Conservation (phyloP, 2,888 invertebrate species). For the Merodon equestris region DNA sequence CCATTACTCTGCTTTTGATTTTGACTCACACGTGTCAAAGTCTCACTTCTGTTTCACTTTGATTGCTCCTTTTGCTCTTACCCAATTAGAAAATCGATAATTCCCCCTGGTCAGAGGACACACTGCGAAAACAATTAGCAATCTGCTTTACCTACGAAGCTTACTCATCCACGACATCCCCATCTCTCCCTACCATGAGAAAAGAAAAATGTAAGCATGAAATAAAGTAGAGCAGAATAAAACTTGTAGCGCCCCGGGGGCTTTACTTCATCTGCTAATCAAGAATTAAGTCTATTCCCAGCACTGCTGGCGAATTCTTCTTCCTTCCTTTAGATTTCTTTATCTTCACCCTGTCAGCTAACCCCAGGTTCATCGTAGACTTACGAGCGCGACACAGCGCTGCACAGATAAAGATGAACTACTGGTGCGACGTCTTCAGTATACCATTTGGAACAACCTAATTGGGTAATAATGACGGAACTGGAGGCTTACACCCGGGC, state of each 20-base stretch:
- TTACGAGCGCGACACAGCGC: slow-evolving; percentile 12
- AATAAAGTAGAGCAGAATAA: not conserved
- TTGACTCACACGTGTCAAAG: too few species aligned
- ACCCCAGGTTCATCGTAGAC: slow-evolving; percentile 9
- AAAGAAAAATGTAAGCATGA: slow-evolving; percentile 3
- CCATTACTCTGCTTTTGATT: too few species aligned
- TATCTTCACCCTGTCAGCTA: slow-evolving; percentile 40
- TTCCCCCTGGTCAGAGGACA: slow-evolving; percentile 3
- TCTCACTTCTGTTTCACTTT: not conserved
- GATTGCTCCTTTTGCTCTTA: slow-evolving; percentile 4
- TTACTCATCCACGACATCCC: too few species aligned
- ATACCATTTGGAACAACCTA: slow-evolving; percentile 54
- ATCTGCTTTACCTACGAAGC: too few species aligned
- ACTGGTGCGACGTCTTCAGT: slow-evolving; percentile 16
- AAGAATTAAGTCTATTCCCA: slow-evolving; percentile 57
- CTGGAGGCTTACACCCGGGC: slow-evolving; percentile 27
- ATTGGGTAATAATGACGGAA: slow-evolving; percentile 65
- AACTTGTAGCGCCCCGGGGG: too few species aligned
- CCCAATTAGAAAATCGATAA: slow-evolving; percentile 34
- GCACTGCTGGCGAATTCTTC: slow-evolving; percentile 30
- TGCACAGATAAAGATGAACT: slow-evolving; percentile 14
- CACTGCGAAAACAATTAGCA: not conserved
- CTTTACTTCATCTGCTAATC: slow-evolving; percentile 35
- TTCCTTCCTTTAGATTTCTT: slow-evolving; percentile 33
- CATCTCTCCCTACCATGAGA: not conserved